These are phyloP conservation scores for Chironomus striatipennis DNA, from an alignment of 1,140 invertebrate genomes.

Conservation along the genomic window DNA sequence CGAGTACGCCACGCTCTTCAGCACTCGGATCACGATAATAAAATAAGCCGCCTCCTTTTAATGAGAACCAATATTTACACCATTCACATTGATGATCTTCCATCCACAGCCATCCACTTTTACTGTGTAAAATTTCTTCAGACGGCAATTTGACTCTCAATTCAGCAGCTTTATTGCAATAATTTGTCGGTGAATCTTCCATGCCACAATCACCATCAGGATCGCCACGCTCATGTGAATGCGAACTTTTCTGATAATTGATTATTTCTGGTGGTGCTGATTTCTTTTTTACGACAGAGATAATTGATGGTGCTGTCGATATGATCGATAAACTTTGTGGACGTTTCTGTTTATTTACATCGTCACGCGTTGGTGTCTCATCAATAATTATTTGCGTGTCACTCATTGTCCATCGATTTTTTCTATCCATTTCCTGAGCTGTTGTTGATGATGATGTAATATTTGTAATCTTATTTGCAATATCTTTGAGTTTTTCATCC, in stretches of 20 bases:
- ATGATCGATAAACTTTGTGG: slow-evolving; percentile 14
- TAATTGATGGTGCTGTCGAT: slow-evolving; percentile 9
- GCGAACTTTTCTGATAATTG: slow-evolving; percentile 23
- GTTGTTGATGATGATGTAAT: slow-evolving; percentile 30
- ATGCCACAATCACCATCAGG: slow-evolving; percentile 69
- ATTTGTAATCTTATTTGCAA: slow-evolving; percentile 34
- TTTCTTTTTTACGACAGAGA: neutral
- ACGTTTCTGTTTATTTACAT: slow-evolving; percentile 31
- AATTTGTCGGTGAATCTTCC: slow-evolving; percentile 49
- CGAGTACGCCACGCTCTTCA: slow-evolving; percentile 76
- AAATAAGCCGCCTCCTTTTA: slow-evolving; percentile 76
- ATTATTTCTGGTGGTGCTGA: slow-evolving; percentile 26
- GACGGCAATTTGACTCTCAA: slow-evolving; percentile 62
- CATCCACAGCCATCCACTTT: slow-evolving; percentile 89
- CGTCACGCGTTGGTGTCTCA: slow-evolving; percentile 33
- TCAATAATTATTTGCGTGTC: slow-evolving; percentile 18
- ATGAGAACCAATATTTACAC: slow-evolving; percentile 91
- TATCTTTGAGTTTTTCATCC: slow-evolving; percentile 25
- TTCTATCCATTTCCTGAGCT: slow-evolving; percentile 28
- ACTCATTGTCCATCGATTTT: slow-evolving; percentile 34
- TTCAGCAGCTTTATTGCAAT: slow-evolving; percentile 47
- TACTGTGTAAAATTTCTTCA: slow-evolving; percentile 73
- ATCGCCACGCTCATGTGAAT: slow-evolving; percentile 57
- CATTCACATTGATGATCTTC: slow-evolving; percentile 66
- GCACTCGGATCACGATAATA: slow-evolving; percentile 85